Conservation (phyloP, 2,888 invertebrate genomes). For the Agonopterix heracliana region DNA sequence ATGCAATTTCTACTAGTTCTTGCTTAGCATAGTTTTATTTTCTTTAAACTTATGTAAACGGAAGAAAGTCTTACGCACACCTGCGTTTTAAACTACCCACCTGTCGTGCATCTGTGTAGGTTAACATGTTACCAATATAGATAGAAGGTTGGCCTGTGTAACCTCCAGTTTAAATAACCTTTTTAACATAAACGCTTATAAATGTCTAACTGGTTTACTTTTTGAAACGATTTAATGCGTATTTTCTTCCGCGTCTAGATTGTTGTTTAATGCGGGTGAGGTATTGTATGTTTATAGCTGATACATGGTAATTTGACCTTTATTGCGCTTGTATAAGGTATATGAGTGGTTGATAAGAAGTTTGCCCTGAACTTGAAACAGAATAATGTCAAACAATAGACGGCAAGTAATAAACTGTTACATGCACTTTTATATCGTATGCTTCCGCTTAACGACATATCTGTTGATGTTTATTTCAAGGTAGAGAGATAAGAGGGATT, state of each 20-base stretch:
- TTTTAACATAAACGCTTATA: constrained; percentile 12
- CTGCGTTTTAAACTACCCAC: constrained; percentile 22
- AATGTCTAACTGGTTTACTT: constrained; percentile 10
- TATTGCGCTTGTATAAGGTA: too few species aligned
- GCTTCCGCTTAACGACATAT: too few species aligned
- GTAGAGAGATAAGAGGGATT: too few species aligned
- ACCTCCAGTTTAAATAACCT: constrained; percentile 28
- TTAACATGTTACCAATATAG: constrained; percentile 49
- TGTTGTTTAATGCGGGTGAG: not conserved
- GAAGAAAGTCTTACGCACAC: constrained; percentile 40
- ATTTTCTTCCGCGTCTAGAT: constrained; percentile 20
- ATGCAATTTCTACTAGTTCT: not conserved
- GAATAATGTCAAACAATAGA: too few species aligned
- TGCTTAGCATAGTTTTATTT: not conserved
- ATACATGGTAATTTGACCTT: too few species aligned
- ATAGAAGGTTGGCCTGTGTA: constrained; percentile 44
- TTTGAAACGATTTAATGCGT: not conserved
- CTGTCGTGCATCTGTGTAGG: constrained; percentile 33
- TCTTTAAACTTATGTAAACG: constrained; percentile 30
- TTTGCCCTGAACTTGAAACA: too few species aligned
- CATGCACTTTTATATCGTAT: too few species aligned
- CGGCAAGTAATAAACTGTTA: too few species aligned
- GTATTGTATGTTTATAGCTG: not conserved
- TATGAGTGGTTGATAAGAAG: too few species aligned
- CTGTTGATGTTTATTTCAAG: too few species aligned